A percentile compares a stretch with the other conserved stretches of the same genome.
phyloP scores from a whole-genome alignment of 2,113 vertebrate species.

The Apistogramma diplotaenia region DNA sequence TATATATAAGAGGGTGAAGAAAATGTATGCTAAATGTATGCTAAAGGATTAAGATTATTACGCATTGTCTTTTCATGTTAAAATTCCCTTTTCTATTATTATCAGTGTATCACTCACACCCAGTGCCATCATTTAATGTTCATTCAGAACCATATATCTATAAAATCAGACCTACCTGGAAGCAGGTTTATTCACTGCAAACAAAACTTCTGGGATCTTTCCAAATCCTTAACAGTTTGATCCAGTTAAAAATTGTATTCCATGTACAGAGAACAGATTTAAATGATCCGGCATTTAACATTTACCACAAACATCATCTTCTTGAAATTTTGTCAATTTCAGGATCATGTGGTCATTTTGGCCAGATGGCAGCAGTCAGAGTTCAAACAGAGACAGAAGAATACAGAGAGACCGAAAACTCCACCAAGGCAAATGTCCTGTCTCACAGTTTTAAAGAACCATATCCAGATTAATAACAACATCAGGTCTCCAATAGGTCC shows the following conservation, averaged over 20 bases:
- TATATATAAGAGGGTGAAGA: rapidly evolving
- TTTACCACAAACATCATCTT: neutral
- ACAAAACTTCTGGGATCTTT: neutral
- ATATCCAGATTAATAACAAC: neutral
- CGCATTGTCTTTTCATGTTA: neutral
- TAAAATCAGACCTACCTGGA: neutral
- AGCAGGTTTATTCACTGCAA: neutral
- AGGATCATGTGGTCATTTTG: neutral
- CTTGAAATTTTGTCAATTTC: neutral
- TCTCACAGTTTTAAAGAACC: neutral
- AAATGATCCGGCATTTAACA: neutral
- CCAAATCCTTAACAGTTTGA: neutral
- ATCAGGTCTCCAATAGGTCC: neutral
- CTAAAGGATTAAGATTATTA: neutral
- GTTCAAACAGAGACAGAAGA: neutral
- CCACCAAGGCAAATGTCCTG: neutral
- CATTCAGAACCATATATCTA: neutral
- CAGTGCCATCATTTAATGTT: neutral
- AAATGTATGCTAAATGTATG: no score
- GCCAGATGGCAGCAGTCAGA: neutral
- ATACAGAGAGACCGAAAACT: neutral
- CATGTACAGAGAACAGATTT: neutral
- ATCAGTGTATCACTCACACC: neutral
- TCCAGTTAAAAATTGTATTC: neutral
- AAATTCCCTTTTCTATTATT: neutral